Evolutionary conservation across 2,888 invertebrate species (phyloP).

Genomic region (Aplocera efformata): DNA sequence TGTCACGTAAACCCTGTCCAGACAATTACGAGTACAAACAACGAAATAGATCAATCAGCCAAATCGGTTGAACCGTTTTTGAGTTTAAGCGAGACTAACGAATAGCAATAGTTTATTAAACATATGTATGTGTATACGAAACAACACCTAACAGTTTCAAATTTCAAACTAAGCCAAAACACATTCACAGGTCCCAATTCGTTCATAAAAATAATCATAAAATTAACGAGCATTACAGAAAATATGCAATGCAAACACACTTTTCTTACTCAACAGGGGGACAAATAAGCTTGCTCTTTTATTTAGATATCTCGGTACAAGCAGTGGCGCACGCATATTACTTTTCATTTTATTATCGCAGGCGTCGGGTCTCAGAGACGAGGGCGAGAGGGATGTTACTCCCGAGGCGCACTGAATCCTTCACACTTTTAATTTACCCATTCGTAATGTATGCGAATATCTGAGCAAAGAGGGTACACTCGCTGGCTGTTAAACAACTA

Average conservation of each 20-base stretch:
- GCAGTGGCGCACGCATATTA: slow-evolving; percentile 72
- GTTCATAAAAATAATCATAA: slow-evolving; percentile 17
- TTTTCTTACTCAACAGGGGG: slow-evolving; percentile 50
- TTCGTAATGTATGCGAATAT: slow-evolving; percentile 76
- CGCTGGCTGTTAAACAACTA: slow-evolving; percentile 73
- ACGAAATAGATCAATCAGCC: too few species aligned
- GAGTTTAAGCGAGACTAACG: too few species aligned
- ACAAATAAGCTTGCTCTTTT: slow-evolving; percentile 59
- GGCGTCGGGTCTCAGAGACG: slow-evolving; percentile 46
- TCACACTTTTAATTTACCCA: slow-evolving; percentile 80
- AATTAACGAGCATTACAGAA: slow-evolving; percentile 20
- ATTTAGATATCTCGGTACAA: slow-evolving; percentile 67
- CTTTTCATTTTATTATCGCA: slow-evolving; percentile 71
- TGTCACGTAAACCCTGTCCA: too few species aligned
- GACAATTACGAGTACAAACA: too few species aligned
- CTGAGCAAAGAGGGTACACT: slow-evolving; percentile 60
- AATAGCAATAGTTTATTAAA: too few species aligned
- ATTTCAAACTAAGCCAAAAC: slow-evolving; percentile 16
- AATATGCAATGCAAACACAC: slow-evolving; percentile 35
- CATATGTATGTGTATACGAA: too few species aligned
- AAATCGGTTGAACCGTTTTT: too few species aligned
- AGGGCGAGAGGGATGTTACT: slow-evolving; percentile 34
- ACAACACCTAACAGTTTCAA: slow-evolving; percentile 7
- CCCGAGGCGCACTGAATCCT: slow-evolving; percentile 62
- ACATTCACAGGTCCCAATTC: slow-evolving; percentile 8